phyloP scores from a whole-genome alignment of 2,888 invertebrate genomes.

The Protonemura montana region DNA sequence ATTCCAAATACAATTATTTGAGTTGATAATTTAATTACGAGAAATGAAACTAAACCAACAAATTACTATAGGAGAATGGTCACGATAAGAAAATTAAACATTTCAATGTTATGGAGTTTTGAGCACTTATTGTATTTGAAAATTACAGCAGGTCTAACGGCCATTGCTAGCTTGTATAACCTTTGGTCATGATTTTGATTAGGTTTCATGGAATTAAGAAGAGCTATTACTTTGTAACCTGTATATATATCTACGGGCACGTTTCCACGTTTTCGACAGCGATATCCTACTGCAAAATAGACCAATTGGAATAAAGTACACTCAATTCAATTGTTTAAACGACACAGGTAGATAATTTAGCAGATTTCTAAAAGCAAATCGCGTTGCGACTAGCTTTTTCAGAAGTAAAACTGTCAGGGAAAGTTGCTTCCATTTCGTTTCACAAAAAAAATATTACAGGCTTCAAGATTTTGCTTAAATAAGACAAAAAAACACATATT shows the following conservation, averaged over 20 bases:
- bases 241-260: neutral
- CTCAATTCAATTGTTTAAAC: conserved; percentile 3
- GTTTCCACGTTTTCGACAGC: neutral
- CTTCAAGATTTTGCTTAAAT: too few species aligned
- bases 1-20: neutral
- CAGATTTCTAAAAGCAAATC: neutral
- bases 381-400: neutral
- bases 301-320: neutral
- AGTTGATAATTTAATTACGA: neutral
- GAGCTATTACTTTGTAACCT: neutral
- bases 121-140: neutral
- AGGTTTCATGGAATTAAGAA: neutral
- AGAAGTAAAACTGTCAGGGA: neutral
- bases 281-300: neutral
- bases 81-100: neutral
- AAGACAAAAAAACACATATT: too few species aligned
- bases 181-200: conserved; percentile 8
- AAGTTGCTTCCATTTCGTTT: neutral
- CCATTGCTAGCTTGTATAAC: neutral
- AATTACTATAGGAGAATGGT: neutral
- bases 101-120: neutral
- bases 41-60: neutral
- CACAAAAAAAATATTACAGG: too few species aligned
- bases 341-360: neutral
- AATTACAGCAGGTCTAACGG: neutral